Evolutionary conservation across 2,113 vertebrate species (phyloP), one percentile per base, ranked within the genome.

Genomic region (Marmota monax): DNA sequence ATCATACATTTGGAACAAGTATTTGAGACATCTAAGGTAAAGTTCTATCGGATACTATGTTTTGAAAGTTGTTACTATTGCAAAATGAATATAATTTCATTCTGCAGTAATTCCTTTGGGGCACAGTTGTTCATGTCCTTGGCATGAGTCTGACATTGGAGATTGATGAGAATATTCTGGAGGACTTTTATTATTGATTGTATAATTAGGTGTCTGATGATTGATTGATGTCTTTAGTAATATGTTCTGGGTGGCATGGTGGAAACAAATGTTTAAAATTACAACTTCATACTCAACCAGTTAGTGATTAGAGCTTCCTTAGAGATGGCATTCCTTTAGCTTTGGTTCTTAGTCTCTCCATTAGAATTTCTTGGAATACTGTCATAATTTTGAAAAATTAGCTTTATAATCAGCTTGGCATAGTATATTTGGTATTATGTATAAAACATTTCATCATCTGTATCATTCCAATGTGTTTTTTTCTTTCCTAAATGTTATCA

Each of bases 1-100:
- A 99, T 99, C 94, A 99, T 99, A 97, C 99, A 99, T 92, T 98
- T 99, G 67, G 98, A 99, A 88, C 99, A 99, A 97, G 98, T 99
- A 79, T 99, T 99, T 94, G 98, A 99, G 97, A 99, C 99, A 0
- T 97, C 99, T 63, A 98, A 98, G 98, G 99, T 99, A 97, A 98
- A 97, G 32, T 65, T 90, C 74, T 9, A 13, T 76, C 53, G 88
- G 82, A 39, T 73, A 65, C 78, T 83, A 14, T 29, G n/a, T 72
- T 76, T 61, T 82, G 27, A 85, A 92, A 92, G 67, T 94, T 92
- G 88, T 84, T 94, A 42, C 95, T 95, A 76, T 80, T 88, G 85
- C 45, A 87, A 80, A 96, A 76, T 80, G 88, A 95, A n/a, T 84
- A 45, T 95, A 9, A 56, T 92, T 95, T 29, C 37, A 18, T 93